Evolutionary conservation across 2,113 vertebrate genomes (phyloP).

Genomic region (Caranx ignobilis): DNA sequence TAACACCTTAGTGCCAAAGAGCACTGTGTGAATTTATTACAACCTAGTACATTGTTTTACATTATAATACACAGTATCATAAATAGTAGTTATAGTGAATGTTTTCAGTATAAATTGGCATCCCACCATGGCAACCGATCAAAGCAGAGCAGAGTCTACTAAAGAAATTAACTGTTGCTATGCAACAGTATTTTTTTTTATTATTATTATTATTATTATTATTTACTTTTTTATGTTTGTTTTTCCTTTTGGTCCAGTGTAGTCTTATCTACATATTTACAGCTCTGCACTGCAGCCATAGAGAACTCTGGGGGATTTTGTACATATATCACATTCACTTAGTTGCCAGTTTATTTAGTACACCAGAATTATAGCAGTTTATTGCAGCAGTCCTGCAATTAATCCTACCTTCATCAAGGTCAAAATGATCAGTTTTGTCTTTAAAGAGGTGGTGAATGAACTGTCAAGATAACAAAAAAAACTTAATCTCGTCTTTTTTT

Average conservation of each 20-base stretch:
- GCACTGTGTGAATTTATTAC: constrained; percentile 11
- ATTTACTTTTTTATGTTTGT: neutral
- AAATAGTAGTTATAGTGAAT: neutral
- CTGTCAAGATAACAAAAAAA: too few species aligned
- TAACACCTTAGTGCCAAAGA: constrained; percentile 15
- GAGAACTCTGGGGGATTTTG: neutral
- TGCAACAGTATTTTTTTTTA: neutral
- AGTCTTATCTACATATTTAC: neutral
- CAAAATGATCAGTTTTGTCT: too few species aligned
- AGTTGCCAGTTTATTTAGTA: neutral
- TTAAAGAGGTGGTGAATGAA: too few species aligned
- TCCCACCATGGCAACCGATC: neutral
- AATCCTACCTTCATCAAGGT: neutral
- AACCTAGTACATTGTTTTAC: constrained; percentile 31
- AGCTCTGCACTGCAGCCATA: neutral
- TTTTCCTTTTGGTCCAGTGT: too few species aligned
- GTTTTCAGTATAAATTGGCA: neutral
- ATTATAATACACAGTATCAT: neutral
- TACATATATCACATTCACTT: neutral
- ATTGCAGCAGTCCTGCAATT: too few species aligned
- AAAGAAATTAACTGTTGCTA: neutral
- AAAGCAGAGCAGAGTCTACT: neutral
- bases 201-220: neutral
- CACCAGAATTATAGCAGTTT: neutral
- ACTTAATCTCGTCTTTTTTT: too few species aligned